phyloP scores from a whole-genome alignment of 1,140 invertebrate genomes.

The Belonocnema kinseyi region DNA sequence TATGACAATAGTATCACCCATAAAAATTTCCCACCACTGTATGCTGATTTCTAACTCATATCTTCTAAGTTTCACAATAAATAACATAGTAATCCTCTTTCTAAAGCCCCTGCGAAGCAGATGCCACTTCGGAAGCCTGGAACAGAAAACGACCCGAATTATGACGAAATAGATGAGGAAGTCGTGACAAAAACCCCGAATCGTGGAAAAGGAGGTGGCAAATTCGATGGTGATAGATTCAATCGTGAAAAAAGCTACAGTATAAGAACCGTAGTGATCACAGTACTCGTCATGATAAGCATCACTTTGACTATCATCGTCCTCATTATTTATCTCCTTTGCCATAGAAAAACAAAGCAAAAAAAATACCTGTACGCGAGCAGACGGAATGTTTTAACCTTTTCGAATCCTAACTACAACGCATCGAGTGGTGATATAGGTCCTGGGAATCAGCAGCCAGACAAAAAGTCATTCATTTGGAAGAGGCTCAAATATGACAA shows the following conservation, averaged over 20 bases:
- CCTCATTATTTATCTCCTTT: conserved; percentile 73
- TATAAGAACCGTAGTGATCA: conserved; percentile 63
- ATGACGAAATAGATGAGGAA: conserved; percentile 66
- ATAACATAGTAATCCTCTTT: conserved; percentile 53
- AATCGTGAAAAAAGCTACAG: conserved; percentile 59
- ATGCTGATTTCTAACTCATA: background rate
- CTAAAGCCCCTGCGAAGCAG: conserved; percentile 65
- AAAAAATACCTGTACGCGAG: conserved; percentile 79
- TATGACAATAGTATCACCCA: too few species aligned
- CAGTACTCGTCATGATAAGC: conserved; percentile 65
- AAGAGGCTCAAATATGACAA: conserved; percentile 84
- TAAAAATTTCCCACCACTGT: too few species aligned
- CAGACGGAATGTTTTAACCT: conserved; percentile 82
- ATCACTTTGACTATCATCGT: conserved; percentile 69
- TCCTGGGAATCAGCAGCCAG: conserved; percentile 61
- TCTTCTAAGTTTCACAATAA: conserved; percentile 6
- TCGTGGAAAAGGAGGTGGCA: conserved; percentile 53
- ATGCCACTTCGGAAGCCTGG: conserved; percentile 69
- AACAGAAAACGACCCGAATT: conserved; percentile 66
- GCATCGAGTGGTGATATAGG: conserved; percentile 74
- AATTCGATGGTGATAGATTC: conserved; percentile 61
- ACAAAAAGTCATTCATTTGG: conserved; percentile 82
- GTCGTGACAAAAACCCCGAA: conserved; percentile 44
- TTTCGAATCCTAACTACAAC: conserved; percentile 88
- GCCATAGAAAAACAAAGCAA: conserved; percentile 76